Evolutionary conservation across 2,797 vertebrate species (phyloP), one percentile per base, ranked within the genome.

Genomic region (Xenentodon cancila): DNA sequence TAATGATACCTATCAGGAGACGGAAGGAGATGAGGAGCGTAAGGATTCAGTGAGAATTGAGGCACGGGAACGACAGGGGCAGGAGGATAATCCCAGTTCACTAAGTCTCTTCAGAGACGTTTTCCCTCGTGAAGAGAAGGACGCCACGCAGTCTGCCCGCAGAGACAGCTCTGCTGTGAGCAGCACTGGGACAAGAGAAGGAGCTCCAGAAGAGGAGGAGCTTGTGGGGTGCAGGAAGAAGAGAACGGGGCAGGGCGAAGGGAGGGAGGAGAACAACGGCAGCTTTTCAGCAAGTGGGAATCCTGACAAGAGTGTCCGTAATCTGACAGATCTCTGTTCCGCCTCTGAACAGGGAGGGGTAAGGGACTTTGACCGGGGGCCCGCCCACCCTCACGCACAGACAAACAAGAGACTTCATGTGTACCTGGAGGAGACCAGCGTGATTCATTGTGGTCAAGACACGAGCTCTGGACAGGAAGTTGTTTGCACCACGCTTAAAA

Each of bases 371-470:
- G 87, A 84, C 68, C 60, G n/a, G 50, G 56, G 45, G 49, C 84
- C 71, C 59, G 21, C 51, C 79, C 80, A 63, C 51, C 68, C 72
- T 68, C 65, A 46, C 47, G 59, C 66, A 9, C 60, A 37, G 32
- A 71, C 78, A 83, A 71, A 84, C 64, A 81, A 20, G 64, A 85
- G 6, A 47, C 84, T 91, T 44, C 86, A 86, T 18, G 90, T 91
- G 51, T 92, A 91, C 75, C 76, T 92, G 65, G 88, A 93, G 79
- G 91, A 93, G 64, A 92, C 89, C 9, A 89, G 89, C 0, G 86
- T 93, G 71, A 84, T 30, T 67, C 70, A 87, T 0, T 49, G 56
- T 0, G 77, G 73, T 7, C 11, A 49, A 12, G 62, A 81, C 32
- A 9, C 12, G 1, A 1, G 44, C 12, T 15, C 34, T 19, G 64